Base-by-base conservation (phyloP, 2,113 vertebrate species). In the Zootoca vivipara region DNA sequence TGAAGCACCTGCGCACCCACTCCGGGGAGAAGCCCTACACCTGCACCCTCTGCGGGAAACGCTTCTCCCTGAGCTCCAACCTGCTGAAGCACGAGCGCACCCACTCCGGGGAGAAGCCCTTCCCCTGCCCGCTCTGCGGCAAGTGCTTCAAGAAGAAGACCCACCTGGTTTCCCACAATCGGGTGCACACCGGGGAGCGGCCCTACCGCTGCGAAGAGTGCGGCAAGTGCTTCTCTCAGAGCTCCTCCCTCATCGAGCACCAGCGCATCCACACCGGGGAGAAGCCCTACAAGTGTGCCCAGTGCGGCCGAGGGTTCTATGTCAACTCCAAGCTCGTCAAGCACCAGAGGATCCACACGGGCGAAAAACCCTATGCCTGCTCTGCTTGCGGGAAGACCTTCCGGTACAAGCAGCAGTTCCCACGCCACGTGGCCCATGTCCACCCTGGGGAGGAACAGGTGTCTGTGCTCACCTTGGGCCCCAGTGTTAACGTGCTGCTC, bases 61-160 rank as follows among this genome's bases (percentile, higher is more conserved):
- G 82, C 67, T 92, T 92, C 83, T 87, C 85, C 33, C 67, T 85
- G 2, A 87, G 86, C 18, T 90, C 89, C 81, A 87, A 87, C 35
- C 77, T 90, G 7, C 75, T 87, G 4, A 87, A 86, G 85, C 95
- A 96, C 65, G 93, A 95, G 81, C 98, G 98, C 89, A 98, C 98
- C 1, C 98, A 98, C 90, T 98, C 97, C 2, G 98, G 98, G 1
- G 98, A 98, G 94, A 98, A 98, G 94, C 98, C 98, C 0, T 98
- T 98, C 90, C 96, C 98, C 40, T 98, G 98, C 90, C 97, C 98
- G 0, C 97, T 98, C 94, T 98, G 98, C 46, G 98, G 98, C 46
- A 98, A 98, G 91, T 97, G 98, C 95, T 98, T 98, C 91, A 98
- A 98, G 16, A 97, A 98, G 90, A 98, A 98, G 3, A 98, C 98